Base-by-base conservation (phyloP, 2,797 vertebrate species). In the Halcyon badia region DNA sequence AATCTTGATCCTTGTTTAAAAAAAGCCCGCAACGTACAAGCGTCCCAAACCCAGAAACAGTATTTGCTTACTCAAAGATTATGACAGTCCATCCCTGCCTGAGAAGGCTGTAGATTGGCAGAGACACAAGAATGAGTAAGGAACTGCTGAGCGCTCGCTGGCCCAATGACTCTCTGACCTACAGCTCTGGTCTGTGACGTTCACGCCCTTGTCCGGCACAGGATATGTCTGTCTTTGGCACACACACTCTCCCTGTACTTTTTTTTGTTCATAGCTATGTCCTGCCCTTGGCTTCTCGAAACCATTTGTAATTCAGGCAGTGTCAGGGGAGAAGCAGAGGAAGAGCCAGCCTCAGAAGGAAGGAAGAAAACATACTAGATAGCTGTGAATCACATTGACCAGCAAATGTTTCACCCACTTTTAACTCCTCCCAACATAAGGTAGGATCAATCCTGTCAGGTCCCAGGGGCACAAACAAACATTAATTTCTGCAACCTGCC, bases 351-450 rank as follows among this genome's bases (percentile, higher is more conserved):
- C 64, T 76, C 35, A n/a, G 20, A 22, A 44, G 22, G 28, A 73
- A 30, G 21, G 6, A 49, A n/a, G 7, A 25, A 6, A 41, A 52
- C 10, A 13, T 10, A 5, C 0, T 1, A 49, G 2, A 6, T 14
- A 3, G 3, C 25, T 65, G 22, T 20, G 6, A 26, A 5, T 60
- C 56, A 64, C 31, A 17, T 51, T 41, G 60, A 44, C 28, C 0
- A 0, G 19, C n/a, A 5, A 7, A 83, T 69, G 6, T 20, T 14
- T 41, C 37, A 37, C 4, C 2, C 3, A 6, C 10, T 71, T 52
- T 46, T n/a, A 78, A 54, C 42, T 61, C 20, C 49, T 81, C 28
- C 24, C 35, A 37, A n/a, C 6, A 10, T 15, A 72, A 69, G 10
- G 19, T 22, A 48, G 14, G 4, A 31, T 22, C 42, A 66, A 3